Evolutionary conservation across 2,113 vertebrate genomes (phyloP).

Genomic region (Hydrolagus affinis): DNA sequence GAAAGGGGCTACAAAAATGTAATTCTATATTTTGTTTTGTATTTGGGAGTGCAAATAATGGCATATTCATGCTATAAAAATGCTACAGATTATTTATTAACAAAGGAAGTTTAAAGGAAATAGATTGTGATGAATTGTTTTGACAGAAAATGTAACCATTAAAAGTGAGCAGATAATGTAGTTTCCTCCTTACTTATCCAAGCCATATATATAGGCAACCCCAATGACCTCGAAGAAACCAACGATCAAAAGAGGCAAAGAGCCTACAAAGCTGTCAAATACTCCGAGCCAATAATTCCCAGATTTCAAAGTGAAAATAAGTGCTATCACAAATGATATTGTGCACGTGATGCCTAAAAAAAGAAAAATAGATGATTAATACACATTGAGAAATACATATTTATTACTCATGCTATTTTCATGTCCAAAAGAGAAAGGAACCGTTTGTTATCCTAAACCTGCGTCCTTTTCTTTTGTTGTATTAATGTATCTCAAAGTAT

Average conservation of each 20-base stretch:
- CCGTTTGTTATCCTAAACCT: too few relatives aligned
- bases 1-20: too few relatives aligned
- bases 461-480: too few relatives aligned
- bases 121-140: too few relatives aligned
- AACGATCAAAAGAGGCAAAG: conserved; percentile 68
- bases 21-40: too few relatives aligned
- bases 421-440: too few relatives aligned
- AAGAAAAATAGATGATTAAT: conserved; percentile 8
- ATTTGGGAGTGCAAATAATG: too few relatives aligned
- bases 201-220: conserved; percentile 64
- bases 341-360: conserved; percentile 58
- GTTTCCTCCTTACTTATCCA: conserved; percentile 56
- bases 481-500: too few relatives aligned
- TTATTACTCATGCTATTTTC: background rate
- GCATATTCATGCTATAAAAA: too few relatives aligned
- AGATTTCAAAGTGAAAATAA: conserved; percentile 69
- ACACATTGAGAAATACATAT: background rate
- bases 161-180: background rate
- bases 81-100: too few relatives aligned
- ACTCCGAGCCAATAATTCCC: conserved; percentile 89
- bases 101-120: too few relatives aligned
- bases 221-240: conserved; percentile 70
- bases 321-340: conserved; percentile 51
- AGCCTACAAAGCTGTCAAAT: conserved; percentile 70
- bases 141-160: background rate